Evolutionary conservation across 2,797 vertebrate species (phyloP), one percentile per base, ranked within the genome.

Genomic region (Parotocinclus haroldoi): DNA sequence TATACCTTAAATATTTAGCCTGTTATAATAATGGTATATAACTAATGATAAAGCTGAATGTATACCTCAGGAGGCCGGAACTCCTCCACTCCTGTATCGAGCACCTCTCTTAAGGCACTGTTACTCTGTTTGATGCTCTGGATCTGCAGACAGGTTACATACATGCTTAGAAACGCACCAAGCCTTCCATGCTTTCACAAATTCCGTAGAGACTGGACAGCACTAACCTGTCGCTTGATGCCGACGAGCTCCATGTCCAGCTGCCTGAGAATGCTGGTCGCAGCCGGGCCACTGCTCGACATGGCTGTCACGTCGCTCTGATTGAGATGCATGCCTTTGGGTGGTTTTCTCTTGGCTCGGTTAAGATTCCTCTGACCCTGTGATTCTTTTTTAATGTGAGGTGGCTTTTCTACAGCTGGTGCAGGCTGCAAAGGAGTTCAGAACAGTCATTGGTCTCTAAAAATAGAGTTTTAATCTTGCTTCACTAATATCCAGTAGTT

Each of bases 61-160:
- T 5, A 9, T 91, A 98, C 96, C 96, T 99, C 96, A 49, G 94
- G 85, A 80, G 95, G 92, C 81, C 90, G 89, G 85, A 93, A 92
- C 73, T 96, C 94, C 73, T 96, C 92, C 66, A 99, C 91, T 74
- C 96, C 95, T 52, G 89, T 83, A 77, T 97, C 96, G 91, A 96
- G 85, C 88, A 90, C 85, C 86, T 96, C 95, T 86, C 97, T 98
- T 80, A 99, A 90, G 66, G 93, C 92, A 81, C 96, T 96, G 91
- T 98, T 99, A 82, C 93, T 90, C 91, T 99, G 96, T 84, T 99
- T 99, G 82, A 97, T 92, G 76, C 89, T 94, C 83, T 98, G 96
- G 80, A 98, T 95, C 95, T 98, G 81, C 18, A 72, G 70, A 73
- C 59, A 67, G 18, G 4, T 49, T 45, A 19, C 37, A 17, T 19